Percentiles rank a stretch among this genome's conserved stretches.
Evolutionary conservation across 2,888 invertebrate species (phyloP).

Genomic region (Mesorhabditis belari): DNA sequence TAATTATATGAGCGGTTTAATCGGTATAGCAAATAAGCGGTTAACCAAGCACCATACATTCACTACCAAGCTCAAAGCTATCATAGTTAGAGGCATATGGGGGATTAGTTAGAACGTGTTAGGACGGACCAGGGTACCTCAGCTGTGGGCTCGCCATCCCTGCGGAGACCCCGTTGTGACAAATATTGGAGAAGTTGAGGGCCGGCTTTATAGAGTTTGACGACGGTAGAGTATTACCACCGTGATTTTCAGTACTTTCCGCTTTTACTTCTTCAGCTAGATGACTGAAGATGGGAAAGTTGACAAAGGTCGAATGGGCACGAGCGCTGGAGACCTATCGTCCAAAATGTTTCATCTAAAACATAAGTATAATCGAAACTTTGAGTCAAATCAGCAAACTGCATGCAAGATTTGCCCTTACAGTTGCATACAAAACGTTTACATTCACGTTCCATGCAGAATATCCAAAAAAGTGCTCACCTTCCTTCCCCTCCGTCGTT

Average conservation of each 20-base stretch:
- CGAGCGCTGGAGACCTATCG: not conserved
- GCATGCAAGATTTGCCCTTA: too few species aligned
- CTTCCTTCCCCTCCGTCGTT: slow-evolving; percentile 42
- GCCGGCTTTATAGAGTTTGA: not conserved
- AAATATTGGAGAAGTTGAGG: not conserved
- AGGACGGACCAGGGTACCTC: not conserved
- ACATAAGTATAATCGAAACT: too few species aligned
- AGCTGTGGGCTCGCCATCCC: not conserved
- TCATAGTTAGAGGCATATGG: not conserved
- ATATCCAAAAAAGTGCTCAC: not conserved
- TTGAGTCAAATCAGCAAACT: too few species aligned
- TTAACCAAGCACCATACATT: not conserved
- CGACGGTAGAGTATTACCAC: not conserved
- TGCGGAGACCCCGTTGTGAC: not conserved
- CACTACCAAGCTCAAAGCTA: not conserved
- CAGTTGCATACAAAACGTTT: too few species aligned
- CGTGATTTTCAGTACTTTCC: not conserved
- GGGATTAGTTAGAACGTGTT: too few species aligned
- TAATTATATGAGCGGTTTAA: not conserved
- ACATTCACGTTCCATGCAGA: too few species aligned
- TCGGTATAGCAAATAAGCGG: not conserved
- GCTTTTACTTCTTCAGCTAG: not conserved
- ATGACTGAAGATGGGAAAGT: too few species aligned
- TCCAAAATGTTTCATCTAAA: too few species aligned
- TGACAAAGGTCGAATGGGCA: not conserved